Percentiles rank a stretch among this genome's conserved stretches.
phyloP scores from a whole-genome alignment of 2,888 invertebrate species.

The Rhagonycha lutea region DNA sequence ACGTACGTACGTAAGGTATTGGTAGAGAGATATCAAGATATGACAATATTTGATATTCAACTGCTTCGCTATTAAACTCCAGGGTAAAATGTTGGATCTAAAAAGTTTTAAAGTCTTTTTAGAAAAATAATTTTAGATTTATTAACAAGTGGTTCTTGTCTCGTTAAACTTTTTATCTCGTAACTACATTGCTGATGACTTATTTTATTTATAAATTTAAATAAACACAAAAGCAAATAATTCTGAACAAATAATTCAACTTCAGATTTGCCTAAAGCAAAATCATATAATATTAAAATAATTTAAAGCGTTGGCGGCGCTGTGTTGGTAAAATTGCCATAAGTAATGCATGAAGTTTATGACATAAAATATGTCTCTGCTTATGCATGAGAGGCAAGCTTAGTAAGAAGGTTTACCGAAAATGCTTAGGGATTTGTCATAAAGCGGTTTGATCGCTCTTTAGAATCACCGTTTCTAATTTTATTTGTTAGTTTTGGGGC shows the following conservation, averaged over 20 bases:
- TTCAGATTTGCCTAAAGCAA: constrained; percentile 51
- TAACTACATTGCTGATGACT: not conserved
- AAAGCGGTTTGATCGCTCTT: constrained; percentile 20
- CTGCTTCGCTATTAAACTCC: constrained; percentile 29
- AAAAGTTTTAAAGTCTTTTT: constrained; percentile 24
- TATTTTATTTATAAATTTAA: constrained; percentile 15
- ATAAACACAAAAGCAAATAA: constrained; percentile 26
- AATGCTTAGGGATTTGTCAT: constrained; percentile 29
- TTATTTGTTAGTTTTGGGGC: constrained; percentile 4
- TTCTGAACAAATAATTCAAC: constrained; percentile 40
- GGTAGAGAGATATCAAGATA: constrained; percentile 34
- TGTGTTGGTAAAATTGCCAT: constrained; percentile 37
- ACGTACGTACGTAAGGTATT: constrained; percentile 26
- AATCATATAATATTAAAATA: constrained; percentile 54
- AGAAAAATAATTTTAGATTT: constrained; percentile 20
- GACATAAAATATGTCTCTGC: constrained; percentile 43
- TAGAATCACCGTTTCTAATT: constrained; percentile 10
- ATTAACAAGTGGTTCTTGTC: constrained; percentile 5
- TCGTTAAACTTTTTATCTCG: not conserved
- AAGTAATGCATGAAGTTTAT: constrained; percentile 42
- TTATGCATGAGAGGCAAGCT: constrained; percentile 34
- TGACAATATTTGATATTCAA: constrained; percentile 37
- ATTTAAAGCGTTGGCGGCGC: constrained; percentile 47
- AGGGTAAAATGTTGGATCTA: constrained; percentile 30
- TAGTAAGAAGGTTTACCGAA: constrained; percentile 27